phyloP scores from a whole-genome alignment of 2,797 vertebrate genomes.

The Pangasius larnaudii region DNA sequence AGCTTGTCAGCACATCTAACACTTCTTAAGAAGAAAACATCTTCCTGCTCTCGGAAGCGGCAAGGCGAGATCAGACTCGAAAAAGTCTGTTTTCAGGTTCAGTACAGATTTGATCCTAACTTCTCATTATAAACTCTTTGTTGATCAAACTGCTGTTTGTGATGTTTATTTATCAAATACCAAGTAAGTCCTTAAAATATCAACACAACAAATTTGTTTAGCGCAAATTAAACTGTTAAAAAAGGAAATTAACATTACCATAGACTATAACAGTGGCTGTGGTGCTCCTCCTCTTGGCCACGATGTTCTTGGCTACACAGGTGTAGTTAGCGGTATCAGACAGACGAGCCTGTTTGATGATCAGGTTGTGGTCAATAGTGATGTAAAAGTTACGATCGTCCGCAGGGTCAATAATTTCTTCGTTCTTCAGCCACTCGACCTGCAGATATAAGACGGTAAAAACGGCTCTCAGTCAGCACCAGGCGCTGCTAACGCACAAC shows the following conservation, averaged over 20 bases:
- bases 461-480: neutral
- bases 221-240: neutral
- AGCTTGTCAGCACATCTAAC: constrained; percentile 45
- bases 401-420: constrained; percentile 93
- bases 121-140: neutral
- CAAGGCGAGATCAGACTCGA: constrained; percentile 62
- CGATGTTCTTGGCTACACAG: constrained; percentile 97
- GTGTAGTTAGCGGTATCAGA: constrained; percentile 98
- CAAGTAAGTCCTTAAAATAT: neutral
- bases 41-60: constrained; percentile 60
- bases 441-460: constrained; percentile 56
- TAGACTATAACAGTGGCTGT: constrained; percentile 97
- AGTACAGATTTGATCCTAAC: neutral
- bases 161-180: neutral
- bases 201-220: neutral
- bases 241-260: constrained; percentile 71
- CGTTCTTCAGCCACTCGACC: constrained; percentile 99
- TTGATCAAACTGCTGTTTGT: neutral
- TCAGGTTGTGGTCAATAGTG: constrained; percentile 98
- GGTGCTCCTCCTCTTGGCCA: constrained; percentile 94
- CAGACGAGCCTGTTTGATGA: constrained; percentile 97
- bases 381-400: constrained; percentile 98
- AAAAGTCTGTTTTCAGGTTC: neutral
- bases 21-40: constrained; percentile 58
- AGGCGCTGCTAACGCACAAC: neutral